These are phyloP conservation scores for Mycteria americana DNA, from an alignment of 2,797 vertebrate species.

Conservation along the genomic window DNA sequence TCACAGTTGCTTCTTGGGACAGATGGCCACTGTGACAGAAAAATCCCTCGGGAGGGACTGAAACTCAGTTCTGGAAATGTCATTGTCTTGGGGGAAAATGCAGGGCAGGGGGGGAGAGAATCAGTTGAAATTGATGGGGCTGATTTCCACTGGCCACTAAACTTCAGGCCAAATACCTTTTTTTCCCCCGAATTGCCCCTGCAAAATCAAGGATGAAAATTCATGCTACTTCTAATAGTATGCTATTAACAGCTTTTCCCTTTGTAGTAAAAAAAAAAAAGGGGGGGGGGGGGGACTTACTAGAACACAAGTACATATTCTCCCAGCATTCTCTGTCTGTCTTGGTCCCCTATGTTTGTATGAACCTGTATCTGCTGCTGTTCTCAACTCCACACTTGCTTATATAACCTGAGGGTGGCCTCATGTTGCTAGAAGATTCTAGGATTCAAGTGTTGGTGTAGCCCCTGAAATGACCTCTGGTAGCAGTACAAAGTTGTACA, in stretches of 20 bases:
- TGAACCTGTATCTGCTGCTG: background rate
- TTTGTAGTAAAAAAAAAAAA: background rate
- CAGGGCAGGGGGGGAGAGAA: background rate
- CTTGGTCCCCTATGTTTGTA: background rate
- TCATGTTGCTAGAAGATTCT: background rate
- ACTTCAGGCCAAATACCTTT: background rate
- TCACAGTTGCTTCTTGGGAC: background rate
- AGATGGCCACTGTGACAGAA: background rate
- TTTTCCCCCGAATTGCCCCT: background rate
- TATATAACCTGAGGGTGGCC: background rate
- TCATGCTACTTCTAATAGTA: background rate
- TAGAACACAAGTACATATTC: background rate
- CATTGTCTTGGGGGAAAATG: background rate
- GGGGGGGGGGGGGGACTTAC: rapidly evolving
- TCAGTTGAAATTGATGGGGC: background rate
- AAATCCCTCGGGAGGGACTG: background rate
- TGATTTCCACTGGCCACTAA: background rate
- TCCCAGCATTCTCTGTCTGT: background rate
- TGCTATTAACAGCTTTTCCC: background rate
- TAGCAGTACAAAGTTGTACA: background rate
- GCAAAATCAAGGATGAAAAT: background rate
- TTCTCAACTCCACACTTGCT: background rate
- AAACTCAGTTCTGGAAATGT: background rate
- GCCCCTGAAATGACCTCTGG: background rate
- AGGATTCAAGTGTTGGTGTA: background rate